These are phyloP conservation scores for Trinorchestia longiramus DNA, from an alignment of 1,140 invertebrate genomes.

Conservation along the genomic window DNA sequence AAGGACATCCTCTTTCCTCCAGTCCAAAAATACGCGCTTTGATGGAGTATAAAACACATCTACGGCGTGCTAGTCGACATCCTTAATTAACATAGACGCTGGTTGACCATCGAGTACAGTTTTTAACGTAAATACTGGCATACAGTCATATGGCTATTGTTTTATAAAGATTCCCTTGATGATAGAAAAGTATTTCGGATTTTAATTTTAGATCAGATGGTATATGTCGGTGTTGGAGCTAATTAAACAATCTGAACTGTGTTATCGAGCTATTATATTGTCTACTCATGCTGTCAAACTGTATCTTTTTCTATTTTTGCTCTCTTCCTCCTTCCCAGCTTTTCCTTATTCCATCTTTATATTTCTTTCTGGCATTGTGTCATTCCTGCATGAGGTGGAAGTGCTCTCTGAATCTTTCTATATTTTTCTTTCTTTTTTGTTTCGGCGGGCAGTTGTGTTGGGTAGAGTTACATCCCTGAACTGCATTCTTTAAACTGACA, in stretches of 20 bases:
- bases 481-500: not conserved
- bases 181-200: too few species aligned
- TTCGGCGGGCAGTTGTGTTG: not conserved
- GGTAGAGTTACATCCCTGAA: not conserved
- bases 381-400: not conserved
- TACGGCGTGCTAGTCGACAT: not conserved
- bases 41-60: not conserved
- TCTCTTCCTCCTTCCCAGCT: not conserved
- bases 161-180: not conserved
- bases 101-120: not conserved
- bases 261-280: too few species aligned
- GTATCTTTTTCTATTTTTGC: not conserved
- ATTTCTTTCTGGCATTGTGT: not conserved
- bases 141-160: too few species aligned
- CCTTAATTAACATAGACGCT: not conserved
- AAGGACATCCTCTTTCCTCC: too few species aligned
- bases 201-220: too few species aligned
- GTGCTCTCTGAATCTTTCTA: not conserved
- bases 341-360: not conserved
- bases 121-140: not conserved
- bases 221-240: not conserved
- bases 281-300: not conserved
- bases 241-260: not conserved
- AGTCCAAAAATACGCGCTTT: not conserved
- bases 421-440: not conserved